Conservation (phyloP, 1,140 invertebrate genomes). For the Globodera ellingtonae region DNA sequence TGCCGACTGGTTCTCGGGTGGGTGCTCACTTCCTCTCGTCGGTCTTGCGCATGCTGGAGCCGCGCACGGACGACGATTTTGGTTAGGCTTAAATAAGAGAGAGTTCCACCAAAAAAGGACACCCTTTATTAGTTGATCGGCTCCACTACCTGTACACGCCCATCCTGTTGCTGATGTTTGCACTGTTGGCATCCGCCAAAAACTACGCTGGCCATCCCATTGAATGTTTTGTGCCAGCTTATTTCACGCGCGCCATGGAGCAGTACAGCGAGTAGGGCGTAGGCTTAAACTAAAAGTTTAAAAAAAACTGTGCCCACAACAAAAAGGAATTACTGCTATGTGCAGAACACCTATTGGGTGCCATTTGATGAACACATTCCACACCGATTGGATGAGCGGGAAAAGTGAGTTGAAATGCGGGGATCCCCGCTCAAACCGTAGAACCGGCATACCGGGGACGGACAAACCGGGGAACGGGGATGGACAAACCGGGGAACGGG, state of each 20-base stretch:
- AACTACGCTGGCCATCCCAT: constrained; percentile 70
- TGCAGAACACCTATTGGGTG: constrained; percentile 67
- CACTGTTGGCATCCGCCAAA: constrained; percentile 68
- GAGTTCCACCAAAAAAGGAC: not conserved
- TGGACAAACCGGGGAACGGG: no score
- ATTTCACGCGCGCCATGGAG: constrained; percentile 69
- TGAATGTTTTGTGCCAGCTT: constrained; percentile 66
- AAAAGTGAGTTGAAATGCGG: constrained; percentile 29
- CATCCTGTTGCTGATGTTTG: constrained; percentile 69
- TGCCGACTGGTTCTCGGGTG: constrained; percentile 61
- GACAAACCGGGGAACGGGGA: no score
- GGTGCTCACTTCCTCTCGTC: constrained; percentile 64
- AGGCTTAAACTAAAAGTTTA: constrained; percentile 15
- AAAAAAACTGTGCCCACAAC: not conserved
- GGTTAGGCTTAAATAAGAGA: constrained; percentile 16
- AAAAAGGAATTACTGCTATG: constrained; percentile 48
- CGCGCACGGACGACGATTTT: constrained; percentile 69
- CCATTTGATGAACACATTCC: constrained; percentile 65
- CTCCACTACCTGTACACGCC: constrained; percentile 70
- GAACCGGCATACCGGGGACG: no score
- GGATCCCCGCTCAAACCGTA: no score
- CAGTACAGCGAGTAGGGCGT: constrained; percentile 62
- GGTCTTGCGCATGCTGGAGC: constrained; percentile 59
- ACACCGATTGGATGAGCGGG: constrained; percentile 62
- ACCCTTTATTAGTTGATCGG: constrained; percentile 66